A percentile compares a stretch with the other conserved stretches of the same genome.
These are phyloP conservation scores for Acrossocheilus fasciatus DNA, from an alignment of 2,797 vertebrate species.

Conservation along the genomic window DNA sequence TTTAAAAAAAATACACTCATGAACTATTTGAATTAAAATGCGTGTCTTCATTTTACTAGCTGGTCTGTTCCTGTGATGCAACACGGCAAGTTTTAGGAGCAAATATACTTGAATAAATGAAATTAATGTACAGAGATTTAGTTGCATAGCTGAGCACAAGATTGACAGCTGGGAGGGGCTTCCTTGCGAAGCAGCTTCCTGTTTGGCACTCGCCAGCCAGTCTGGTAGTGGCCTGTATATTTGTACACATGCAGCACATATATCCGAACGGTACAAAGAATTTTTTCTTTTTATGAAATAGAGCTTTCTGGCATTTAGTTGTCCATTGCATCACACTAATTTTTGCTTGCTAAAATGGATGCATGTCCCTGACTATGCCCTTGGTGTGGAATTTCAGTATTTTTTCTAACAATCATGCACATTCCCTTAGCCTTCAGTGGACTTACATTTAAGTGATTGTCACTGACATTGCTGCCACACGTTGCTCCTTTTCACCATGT, in stretches of 20 bases:
- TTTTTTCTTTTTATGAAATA: conserved; percentile 39
- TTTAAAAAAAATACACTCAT: conserved; percentile 74
- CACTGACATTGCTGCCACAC: conserved; percentile 52
- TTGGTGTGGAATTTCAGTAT: conserved; percentile 64
- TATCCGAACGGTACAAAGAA: conserved; percentile 59
- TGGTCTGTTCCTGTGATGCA: conserved; percentile 23
- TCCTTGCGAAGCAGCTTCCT: conserved; percentile 18
- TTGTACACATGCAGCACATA: conserved; percentile 80
- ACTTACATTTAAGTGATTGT: conserved; percentile 91
- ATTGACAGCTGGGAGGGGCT: conserved; percentile 50
- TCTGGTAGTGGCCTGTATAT: conserved; percentile 66
- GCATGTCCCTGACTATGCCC: conserved; percentile 74
- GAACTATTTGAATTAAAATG: conserved; percentile 81
- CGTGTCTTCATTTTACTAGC: conserved; percentile 75
- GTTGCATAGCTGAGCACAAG: conserved; percentile 66
- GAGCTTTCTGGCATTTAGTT: conserved; percentile 34
- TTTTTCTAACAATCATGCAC: conserved; percentile 80
- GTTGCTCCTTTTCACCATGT: not conserved
- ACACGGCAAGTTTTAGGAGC: conserved; percentile 61
- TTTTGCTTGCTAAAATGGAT: conserved; percentile 61
- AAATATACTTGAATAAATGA: conserved; percentile 76
- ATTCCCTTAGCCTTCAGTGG: conserved; percentile 87
- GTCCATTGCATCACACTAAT: conserved; percentile 51
- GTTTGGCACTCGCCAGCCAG: conserved; percentile 30
- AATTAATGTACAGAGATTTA: conserved; percentile 66